Evolutionary conservation across 2,888 invertebrate species (phyloP).

Genomic region (Ceraclea dissimilis): DNA sequence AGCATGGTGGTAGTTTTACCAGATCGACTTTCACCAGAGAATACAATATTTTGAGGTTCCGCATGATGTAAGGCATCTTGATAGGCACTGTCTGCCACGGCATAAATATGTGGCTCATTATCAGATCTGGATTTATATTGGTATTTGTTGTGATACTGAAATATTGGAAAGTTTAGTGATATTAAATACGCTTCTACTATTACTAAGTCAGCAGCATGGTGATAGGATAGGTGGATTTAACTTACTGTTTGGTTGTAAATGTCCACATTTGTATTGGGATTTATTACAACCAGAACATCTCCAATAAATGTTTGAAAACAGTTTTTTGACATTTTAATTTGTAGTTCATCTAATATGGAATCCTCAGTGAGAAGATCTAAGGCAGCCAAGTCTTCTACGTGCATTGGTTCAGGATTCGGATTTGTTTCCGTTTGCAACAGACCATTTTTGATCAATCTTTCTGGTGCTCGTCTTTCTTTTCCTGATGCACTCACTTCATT

Average conservation of each 20-base stretch:
- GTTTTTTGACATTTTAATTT: conserved; percentile 59
- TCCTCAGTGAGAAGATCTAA: conserved; percentile 69
- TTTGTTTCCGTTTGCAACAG: conserved; percentile 45
- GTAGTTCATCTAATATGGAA: conserved; percentile 58
- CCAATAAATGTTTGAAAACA: conserved; percentile 72
- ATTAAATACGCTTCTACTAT: too few species aligned
- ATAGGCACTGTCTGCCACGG: conserved; percentile 82
- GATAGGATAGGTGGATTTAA: too few species aligned
- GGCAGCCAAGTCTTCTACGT: conserved; percentile 76
- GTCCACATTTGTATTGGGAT: conserved; percentile 67
- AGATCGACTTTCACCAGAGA: conserved; percentile 85
- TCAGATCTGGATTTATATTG: conserved; percentile 80
- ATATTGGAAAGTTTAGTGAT: too few species aligned
- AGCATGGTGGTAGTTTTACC: conserved; percentile 84
- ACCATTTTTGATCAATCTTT: conserved; percentile 46
- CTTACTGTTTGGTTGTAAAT: conserved; percentile 67
- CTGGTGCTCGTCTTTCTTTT: conserved; percentile 34
- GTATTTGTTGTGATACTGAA: conserved; percentile 72
- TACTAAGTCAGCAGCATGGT: background rate
- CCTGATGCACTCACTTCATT: conserved; percentile 38
- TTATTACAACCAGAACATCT: conserved; percentile 69
- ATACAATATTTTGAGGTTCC: conserved; percentile 76
- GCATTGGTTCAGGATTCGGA: conserved; percentile 61
- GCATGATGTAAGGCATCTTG: conserved; percentile 87
- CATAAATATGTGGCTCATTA: conserved; percentile 84